Evolutionary conservation across 2,888 invertebrate genomes (phyloP).

Genomic region (Rhogogaster chlorosoma): DNA sequence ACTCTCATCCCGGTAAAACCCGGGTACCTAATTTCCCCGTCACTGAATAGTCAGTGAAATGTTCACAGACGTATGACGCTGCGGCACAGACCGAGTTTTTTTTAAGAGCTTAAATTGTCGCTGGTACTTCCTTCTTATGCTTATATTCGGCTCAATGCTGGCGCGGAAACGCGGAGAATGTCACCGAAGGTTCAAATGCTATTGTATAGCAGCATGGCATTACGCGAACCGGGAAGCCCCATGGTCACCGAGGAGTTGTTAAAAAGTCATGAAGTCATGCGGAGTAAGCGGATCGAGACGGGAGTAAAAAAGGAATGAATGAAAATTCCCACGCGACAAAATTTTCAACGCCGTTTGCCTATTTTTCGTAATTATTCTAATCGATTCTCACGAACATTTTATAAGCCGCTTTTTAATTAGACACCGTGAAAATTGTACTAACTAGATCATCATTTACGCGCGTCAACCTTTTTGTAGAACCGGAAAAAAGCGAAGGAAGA

Average conservation of each 20-base stretch:
- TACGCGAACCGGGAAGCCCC: background rate
- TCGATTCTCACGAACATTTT: background rate
- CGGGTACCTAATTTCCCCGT: background rate
- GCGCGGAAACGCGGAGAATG: background rate
- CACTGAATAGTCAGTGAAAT: background rate
- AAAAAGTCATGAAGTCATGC: conserved; percentile 3
- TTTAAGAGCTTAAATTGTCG: background rate
- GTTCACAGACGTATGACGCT: background rate
- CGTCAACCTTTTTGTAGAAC: background rate
- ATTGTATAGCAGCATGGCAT: background rate
- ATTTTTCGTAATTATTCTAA: background rate
- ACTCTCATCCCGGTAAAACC: background rate
- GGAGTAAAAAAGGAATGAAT: background rate
- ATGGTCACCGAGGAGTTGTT: background rate
- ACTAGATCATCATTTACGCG: background rate
- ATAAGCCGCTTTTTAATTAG: background rate
- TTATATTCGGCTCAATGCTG: background rate
- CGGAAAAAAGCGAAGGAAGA: background rate
- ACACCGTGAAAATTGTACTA: background rate
- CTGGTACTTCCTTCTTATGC: background rate
- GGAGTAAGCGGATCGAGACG: background rate
- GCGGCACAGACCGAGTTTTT: background rate
- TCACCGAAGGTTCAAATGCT: background rate
- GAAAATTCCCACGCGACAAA: background rate
- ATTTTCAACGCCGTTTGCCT: background rate